phyloP scores from a whole-genome alignment of 2,113 vertebrate genomes.

The Nesospiza acunhae region DNA sequence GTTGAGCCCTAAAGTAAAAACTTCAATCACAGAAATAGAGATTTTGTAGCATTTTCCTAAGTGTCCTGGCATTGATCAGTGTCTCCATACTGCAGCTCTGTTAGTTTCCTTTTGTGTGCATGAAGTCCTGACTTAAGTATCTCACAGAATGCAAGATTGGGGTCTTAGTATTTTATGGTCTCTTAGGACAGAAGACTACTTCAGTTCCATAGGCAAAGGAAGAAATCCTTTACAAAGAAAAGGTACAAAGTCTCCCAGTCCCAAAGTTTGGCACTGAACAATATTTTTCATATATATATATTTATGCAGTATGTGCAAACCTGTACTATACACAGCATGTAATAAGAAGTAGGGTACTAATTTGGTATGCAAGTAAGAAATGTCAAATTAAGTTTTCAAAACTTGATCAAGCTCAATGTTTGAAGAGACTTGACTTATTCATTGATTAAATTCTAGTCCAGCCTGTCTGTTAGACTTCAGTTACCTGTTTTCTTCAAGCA shows the following conservation, averaged over 20 bases:
- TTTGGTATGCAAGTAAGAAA: not conserved
- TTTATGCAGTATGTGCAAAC: not conserved
- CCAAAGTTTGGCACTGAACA: not conserved
- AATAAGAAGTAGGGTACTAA: not conserved
- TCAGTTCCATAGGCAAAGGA: not conserved
- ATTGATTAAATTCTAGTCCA: not conserved
- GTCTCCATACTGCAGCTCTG: not conserved
- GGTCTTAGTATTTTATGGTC: not conserved
- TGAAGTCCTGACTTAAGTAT: not conserved
- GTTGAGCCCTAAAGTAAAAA: not conserved
- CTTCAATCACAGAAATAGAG: not conserved
- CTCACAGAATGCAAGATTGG: not conserved
- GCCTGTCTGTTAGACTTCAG: not conserved
- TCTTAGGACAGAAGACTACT: not conserved
- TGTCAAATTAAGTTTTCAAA: not conserved
- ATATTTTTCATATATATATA: not conserved
- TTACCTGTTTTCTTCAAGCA: not conserved
- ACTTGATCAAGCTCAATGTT: not conserved
- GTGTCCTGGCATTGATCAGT: not conserved
- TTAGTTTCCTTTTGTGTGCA: not conserved
- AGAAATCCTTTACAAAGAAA: not conserved
- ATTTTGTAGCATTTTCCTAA: not conserved
- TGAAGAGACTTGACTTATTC: not conserved
- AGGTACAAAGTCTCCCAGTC: not conserved
- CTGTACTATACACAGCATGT: not conserved